A percentile compares a stretch with the other conserved stretches of the same genome.
These are phyloP conservation scores for Vimba vimba DNA, from an alignment of 2,113 vertebrate genomes.

Conservation along the genomic window DNA sequence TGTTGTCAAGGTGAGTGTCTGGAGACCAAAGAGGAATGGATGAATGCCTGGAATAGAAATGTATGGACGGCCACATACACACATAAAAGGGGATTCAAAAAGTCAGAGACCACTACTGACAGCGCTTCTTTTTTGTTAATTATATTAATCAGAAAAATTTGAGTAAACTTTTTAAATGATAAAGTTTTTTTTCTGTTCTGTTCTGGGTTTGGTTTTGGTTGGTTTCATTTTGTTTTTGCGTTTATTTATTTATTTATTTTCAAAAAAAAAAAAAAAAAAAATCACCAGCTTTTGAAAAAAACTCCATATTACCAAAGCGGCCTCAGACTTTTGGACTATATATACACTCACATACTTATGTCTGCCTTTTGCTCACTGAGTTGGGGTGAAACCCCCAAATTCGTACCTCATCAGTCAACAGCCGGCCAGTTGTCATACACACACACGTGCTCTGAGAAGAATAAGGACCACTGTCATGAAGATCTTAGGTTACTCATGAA, in stretches of 20 bases:
- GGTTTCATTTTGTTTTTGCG: background rate
- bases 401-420: slow-evolving; percentile 45
- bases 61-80: background rate
- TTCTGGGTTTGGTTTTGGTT: background rate
- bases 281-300: background rate
- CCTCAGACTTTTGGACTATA: background rate
- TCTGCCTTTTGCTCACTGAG: background rate
- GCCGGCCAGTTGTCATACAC: background rate
- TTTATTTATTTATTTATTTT: too few species aligned
- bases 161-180: too few species aligned
- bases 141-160: background rate
- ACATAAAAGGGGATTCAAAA: background rate
- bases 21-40: slow-evolving; percentile 26
- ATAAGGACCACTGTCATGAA: slow-evolving; percentile 31
- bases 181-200: background rate
- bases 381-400: slow-evolving; percentile 40
- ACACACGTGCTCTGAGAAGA: background rate
- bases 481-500: slow-evolving; percentile 48
- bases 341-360: slow-evolving; percentile 21
- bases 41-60: slow-evolving; percentile 37
- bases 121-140: background rate
- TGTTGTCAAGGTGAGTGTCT: slow-evolving; percentile 30
- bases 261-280: too few species aligned
- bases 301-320: background rate
- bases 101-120: background rate